Conservation (phyloP, 2,797 vertebrate genomes). For the Heliangelus exortis region DNA sequence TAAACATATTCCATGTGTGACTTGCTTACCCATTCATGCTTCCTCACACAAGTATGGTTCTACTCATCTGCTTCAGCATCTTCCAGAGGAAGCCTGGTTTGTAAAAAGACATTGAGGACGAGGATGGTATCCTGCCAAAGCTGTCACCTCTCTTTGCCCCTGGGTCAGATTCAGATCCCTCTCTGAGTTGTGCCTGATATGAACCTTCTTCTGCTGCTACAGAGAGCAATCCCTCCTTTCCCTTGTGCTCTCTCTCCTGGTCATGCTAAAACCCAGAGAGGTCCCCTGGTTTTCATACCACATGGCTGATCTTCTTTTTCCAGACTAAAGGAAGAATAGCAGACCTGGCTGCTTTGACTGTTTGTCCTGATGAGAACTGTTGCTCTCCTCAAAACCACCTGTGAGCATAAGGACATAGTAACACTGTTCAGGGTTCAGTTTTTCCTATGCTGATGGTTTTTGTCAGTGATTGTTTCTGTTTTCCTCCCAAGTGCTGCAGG, state of each 20-base stretch:
- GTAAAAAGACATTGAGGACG: not conserved
- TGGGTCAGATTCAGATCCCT: not conserved
- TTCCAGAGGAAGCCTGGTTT: not conserved
- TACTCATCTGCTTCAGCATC: not conserved
- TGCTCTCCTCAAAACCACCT: not conserved
- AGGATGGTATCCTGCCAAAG: not conserved
- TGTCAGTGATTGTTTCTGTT: not conserved
- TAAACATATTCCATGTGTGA: not conserved
- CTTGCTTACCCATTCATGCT: not conserved
- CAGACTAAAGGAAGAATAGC: not conserved
- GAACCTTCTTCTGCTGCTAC: not conserved
- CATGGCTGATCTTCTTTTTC: not conserved
- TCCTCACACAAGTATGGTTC: not conserved
- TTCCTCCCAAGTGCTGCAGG: not conserved
- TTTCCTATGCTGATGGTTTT: not conserved
- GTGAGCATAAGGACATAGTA: not conserved
- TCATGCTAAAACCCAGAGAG: not conserved
- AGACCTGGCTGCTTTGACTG: not conserved
- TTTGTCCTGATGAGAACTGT: not conserved
- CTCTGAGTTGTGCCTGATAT: not conserved
- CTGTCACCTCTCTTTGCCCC: not conserved
- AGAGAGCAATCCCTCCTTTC: not conserved
- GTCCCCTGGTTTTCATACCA: not conserved
- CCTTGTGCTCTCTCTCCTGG: not conserved
- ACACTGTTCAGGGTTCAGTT: rapidly evolving